These are phyloP conservation scores for Willowsia nigromaculata DNA, from an alignment of 2,888 invertebrate genomes.

Conservation along the genomic window DNA sequence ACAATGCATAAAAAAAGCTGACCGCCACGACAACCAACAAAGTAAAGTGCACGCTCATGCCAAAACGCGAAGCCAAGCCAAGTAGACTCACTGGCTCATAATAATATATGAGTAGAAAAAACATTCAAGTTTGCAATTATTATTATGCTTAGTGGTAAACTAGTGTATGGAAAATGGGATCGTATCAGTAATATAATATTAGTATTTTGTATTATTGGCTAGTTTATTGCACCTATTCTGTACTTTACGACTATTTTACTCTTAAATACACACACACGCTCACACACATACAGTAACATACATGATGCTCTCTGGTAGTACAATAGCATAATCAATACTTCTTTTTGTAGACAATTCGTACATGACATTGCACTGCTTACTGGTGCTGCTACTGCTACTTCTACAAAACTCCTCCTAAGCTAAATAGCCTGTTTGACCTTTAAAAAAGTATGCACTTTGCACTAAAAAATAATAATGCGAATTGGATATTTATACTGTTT, in stretches of 20 bases:
- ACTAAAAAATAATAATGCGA: not conserved
- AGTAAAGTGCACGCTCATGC: too few species aligned
- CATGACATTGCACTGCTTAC: not conserved
- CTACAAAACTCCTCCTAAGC: not conserved
- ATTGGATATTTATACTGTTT: not conserved
- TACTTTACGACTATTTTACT: not conserved
- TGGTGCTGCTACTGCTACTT: not conserved
- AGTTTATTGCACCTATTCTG: slow-evolving; percentile 9
- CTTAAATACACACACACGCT: not conserved
- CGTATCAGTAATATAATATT: not conserved
- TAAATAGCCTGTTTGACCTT: slow-evolving; percentile 19
- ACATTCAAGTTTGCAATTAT: not conserved
- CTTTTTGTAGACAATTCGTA: not conserved
- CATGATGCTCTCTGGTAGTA: not conserved
- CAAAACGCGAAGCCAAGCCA: too few species aligned
- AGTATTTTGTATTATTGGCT: not conserved
- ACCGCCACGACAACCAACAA: too few species aligned
- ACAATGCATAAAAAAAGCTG: too few species aligned
- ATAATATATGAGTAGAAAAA: too few species aligned
- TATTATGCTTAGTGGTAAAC: not conserved
- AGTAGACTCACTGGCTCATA: too few species aligned
- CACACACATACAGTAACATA: not conserved
- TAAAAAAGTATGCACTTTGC: not conserved
- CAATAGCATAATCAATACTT: not conserved
- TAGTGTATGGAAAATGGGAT: not conserved